phyloP scores from a whole-genome alignment of 2,797 vertebrate species.

The Falco peregrinus region DNA sequence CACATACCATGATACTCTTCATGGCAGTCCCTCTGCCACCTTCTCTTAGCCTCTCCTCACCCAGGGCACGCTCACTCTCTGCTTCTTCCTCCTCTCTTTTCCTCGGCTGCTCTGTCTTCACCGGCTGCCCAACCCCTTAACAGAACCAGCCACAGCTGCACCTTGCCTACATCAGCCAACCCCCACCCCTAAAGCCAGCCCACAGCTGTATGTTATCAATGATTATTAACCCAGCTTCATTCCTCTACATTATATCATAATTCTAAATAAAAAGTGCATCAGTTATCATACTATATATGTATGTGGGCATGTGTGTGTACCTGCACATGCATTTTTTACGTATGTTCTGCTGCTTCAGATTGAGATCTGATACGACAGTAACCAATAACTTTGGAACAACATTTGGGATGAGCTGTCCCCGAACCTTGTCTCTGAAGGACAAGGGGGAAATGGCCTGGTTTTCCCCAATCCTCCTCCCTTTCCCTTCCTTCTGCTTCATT shows the following conservation, averaged over 20 bases:
- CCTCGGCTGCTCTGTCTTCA: too few relatives aligned
- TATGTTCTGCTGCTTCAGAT: not conserved
- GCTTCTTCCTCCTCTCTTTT: too few relatives aligned
- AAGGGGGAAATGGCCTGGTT: not conserved
- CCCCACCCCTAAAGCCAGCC: too few relatives aligned
- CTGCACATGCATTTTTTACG: not conserved
- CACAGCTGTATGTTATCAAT: too few relatives aligned
- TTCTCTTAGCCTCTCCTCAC: too few relatives aligned
- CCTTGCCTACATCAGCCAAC: too few relatives aligned
- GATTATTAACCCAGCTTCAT: too few relatives aligned
- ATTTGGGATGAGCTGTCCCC: not conserved
- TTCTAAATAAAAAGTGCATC: not conserved
- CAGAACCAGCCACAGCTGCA: too few relatives aligned
- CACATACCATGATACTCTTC: too few relatives aligned
- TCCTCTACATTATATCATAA: not conserved
- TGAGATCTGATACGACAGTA: not conserved
- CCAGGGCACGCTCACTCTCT: too few relatives aligned
- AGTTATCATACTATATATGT: not conserved
- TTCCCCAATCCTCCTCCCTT: not conserved
- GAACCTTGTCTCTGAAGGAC: not conserved
- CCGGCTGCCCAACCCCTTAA: too few relatives aligned
- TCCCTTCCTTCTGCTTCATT: not conserved
- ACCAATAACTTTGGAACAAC: not conserved
- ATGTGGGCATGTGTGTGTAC: accelerated
- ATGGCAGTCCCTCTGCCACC: too few relatives aligned